phyloP scores from a whole-genome alignment of 2,888 invertebrate species.

The Esperia sulphurella region DNA sequence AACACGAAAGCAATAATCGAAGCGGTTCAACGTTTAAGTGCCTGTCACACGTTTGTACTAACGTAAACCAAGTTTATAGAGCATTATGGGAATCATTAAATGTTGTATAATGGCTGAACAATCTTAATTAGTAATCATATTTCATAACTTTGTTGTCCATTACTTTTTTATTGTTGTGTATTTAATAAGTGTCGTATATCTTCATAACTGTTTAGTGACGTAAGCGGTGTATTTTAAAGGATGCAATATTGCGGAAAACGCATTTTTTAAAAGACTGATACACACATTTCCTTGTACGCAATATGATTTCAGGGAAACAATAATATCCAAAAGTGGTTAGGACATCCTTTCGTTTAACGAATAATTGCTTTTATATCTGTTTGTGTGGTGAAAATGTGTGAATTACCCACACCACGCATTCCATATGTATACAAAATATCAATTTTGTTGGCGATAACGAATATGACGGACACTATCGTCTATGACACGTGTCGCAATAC shows the following conservation, averaged over 20 bases:
- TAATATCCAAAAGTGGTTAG: background rate
- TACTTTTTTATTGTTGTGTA: too few relatives aligned
- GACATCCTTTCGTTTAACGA: background rate
- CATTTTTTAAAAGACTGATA: too few relatives aligned
- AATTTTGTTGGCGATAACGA: background rate
- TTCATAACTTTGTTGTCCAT: too few relatives aligned
- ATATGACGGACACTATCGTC: slow-evolving; percentile 8
- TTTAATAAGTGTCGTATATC: too few relatives aligned
- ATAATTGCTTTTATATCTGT: background rate
- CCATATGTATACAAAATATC: background rate
- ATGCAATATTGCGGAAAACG: too few relatives aligned
- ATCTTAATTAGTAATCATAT: too few relatives aligned
- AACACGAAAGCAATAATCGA: background rate
- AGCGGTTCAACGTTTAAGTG: background rate
- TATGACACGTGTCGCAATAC: background rate
- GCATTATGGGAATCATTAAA: too few relatives aligned
- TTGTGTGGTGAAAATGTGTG: background rate
- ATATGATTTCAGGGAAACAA: too few relatives aligned
- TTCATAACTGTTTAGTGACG: too few relatives aligned
- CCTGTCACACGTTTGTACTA: background rate
- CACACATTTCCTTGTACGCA: too few relatives aligned
- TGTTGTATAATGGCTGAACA: too few relatives aligned
- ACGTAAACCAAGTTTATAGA: background rate
- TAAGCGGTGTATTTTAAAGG: too few relatives aligned
- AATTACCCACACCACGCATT: background rate